Evolutionary conservation across 1,140 invertebrate genomes (phyloP).

Genomic region (Platorchestia sp.): DNA sequence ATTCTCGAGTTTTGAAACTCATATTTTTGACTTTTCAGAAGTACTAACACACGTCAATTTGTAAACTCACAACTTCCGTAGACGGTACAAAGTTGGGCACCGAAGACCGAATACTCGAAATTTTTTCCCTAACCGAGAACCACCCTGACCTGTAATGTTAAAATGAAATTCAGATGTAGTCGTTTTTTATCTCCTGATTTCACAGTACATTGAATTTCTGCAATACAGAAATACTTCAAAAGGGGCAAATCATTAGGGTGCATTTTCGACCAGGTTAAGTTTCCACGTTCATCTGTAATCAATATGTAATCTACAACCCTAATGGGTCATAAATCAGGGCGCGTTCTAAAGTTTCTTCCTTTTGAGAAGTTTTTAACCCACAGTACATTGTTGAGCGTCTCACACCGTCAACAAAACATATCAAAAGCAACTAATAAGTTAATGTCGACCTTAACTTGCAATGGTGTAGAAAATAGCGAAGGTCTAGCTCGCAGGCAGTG

Average conservation of each 20-base stretch:
- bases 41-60: not conserved
- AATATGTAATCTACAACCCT: not conserved
- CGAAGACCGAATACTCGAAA: not conserved
- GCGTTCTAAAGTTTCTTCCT: not conserved
- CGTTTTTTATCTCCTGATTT: not conserved
- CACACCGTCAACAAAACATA: too few relatives aligned
- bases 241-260: not conserved
- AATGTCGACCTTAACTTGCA: not conserved
- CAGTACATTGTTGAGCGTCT: not conserved
- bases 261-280: not conserved
- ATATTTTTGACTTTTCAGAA: not conserved
- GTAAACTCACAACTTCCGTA: not conserved
- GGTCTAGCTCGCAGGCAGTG: not conserved
- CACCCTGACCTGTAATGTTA: not conserved
- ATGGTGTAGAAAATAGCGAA: not conserved
- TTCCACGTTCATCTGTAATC: not conserved
- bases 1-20: not conserved
- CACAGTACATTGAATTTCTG: not conserved
- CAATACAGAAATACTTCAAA: not conserved
- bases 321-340: not conserved
- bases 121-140: not conserved
- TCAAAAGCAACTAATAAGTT: not conserved
- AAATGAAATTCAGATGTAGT: not conserved
- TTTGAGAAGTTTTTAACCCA: not conserved
- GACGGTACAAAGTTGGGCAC: not conserved